Percentiles rank a stretch among this genome's conserved stretches.
Conservation (phyloP, 1,140 invertebrate species). For the Parasteatoda tepidariorum region DNA sequence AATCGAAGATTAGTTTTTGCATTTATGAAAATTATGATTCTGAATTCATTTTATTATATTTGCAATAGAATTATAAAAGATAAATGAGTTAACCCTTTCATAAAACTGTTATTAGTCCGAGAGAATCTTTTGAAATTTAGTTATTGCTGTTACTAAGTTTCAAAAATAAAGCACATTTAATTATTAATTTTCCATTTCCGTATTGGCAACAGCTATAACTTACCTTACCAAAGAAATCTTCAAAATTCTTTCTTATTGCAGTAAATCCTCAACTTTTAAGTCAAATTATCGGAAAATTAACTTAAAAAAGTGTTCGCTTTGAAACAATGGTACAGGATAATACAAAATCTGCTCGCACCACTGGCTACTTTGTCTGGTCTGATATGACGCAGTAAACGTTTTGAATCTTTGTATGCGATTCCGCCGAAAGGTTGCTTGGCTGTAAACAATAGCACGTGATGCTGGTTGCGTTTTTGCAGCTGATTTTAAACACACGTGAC, state of each 20-base stretch:
- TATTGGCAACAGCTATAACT: neutral
- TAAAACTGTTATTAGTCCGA: too few relatives aligned
- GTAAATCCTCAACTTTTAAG: neutral
- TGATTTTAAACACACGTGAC: constrained; percentile 27
- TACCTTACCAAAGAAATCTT: neutral
- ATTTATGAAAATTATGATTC: too few relatives aligned
- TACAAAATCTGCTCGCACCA: neutral
- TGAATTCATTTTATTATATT: too few relatives aligned
- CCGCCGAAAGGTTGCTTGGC: constrained; percentile 7
- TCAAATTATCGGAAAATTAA: neutral
- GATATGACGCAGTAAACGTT: constrained; percentile 22
- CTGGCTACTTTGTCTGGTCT: constrained; percentile 10
- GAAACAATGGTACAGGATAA: neutral
- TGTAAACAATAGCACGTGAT: constrained; percentile 54
- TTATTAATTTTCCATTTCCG: too few relatives aligned
- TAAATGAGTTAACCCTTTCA: too few relatives aligned
- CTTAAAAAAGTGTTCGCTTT: neutral
- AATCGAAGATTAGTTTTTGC: too few relatives aligned
- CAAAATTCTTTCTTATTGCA: neutral
- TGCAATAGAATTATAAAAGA: too few relatives aligned
- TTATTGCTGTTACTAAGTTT: too few relatives aligned
- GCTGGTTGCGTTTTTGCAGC: constrained; percentile 14
- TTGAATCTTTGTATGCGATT: neutral
- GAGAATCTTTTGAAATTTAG: too few relatives aligned
- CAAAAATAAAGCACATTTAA: too few relatives aligned